phyloP scores from a whole-genome alignment of 1,140 invertebrate species.

The Lepidostoma basale region DNA sequence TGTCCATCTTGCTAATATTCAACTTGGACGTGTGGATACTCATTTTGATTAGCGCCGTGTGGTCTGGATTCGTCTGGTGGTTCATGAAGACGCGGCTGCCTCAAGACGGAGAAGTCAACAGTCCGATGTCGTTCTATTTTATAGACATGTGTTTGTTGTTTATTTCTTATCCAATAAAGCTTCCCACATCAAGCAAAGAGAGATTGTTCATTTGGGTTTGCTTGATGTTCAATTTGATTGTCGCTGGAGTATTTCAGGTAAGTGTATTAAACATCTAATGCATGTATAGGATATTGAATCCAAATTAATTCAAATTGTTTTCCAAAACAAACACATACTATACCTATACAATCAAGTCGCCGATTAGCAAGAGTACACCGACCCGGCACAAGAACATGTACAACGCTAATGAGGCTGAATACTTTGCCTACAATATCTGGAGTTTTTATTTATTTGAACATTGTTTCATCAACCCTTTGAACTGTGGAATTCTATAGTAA shows the following conservation, averaged over 20 bases:
- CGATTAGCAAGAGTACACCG: too few relatives aligned
- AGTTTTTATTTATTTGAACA: too few relatives aligned
- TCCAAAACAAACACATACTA: neutral
- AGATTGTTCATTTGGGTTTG: slow-evolving; percentile 49
- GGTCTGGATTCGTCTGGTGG: slow-evolving; percentile 47
- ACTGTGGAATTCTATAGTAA: too few relatives aligned
- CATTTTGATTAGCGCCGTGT: slow-evolving; percentile 43
- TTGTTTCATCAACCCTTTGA: too few relatives aligned
- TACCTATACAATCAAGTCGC: too few relatives aligned
- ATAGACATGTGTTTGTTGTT: slow-evolving; percentile 32
- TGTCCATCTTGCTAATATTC: slow-evolving; percentile 50
- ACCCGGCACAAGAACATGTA: too few relatives aligned
- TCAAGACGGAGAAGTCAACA: neutral
- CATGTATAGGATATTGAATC: too few relatives aligned
- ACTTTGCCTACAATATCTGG: too few relatives aligned
- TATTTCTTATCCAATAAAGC: slow-evolving; percentile 29
- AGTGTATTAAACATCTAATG: neutral
- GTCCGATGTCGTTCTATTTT: slow-evolving; percentile 10
- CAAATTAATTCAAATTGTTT: neutral
- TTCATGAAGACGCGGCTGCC: slow-evolving; percentile 38
- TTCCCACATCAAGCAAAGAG: slow-evolving; percentile 31
- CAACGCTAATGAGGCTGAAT: too few relatives aligned
- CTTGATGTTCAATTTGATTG: slow-evolving; percentile 50
- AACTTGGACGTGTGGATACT: slow-evolving; percentile 49
- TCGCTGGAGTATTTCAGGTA: slow-evolving; percentile 48